Evolutionary conservation across 2,888 invertebrate species (phyloP).

Genomic region (Electrophaes corylata): DNA sequence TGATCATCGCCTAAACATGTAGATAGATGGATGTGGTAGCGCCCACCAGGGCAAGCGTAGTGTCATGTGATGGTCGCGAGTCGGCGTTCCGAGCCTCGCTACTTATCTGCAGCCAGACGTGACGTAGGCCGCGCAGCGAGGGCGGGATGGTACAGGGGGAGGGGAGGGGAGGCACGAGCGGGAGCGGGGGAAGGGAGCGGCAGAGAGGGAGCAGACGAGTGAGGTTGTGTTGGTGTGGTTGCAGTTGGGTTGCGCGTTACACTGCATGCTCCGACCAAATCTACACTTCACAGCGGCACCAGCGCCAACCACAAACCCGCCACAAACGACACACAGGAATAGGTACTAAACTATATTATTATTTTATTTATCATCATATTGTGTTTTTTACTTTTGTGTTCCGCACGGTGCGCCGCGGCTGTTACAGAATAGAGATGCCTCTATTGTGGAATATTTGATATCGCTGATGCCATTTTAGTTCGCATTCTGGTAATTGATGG

Average conservation of each 20-base stretch:
- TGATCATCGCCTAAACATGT: conserved; percentile 67
- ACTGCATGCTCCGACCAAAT: conserved; percentile 93
- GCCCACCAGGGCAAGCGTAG: conserved; percentile 45
- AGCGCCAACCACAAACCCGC: conserved; percentile 83
- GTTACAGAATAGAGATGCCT: conserved; percentile 74
- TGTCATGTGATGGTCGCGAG: conserved; percentile 21
- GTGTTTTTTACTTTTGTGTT: conserved; percentile 79
- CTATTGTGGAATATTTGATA: conserved; percentile 62
- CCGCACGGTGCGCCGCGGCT: conserved; percentile 79
- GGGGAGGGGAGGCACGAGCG: conserved; percentile 26
- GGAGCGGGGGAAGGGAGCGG: conserved; percentile 31
- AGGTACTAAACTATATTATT: conserved; percentile 82
- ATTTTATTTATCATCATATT: conserved; percentile 60
- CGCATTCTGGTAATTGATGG: conserved; percentile 64
- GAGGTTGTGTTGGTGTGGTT: conserved; percentile 87
- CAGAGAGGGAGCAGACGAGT: conserved; percentile 57
- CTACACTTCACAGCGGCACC: conserved; percentile 83
- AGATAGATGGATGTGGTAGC: conserved; percentile 78
- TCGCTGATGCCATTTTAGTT: conserved; percentile 72
- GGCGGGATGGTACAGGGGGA: conserved; percentile 26
- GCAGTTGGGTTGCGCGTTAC: conserved; percentile 96
- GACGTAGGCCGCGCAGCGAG: conserved; percentile 1
- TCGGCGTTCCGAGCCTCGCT: conserved; percentile 36
- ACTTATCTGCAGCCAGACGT: conserved; percentile 51
- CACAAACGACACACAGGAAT: conserved; percentile 83